Conservation (phyloP, 2,113 vertebrate species). For the Protomyctophum bolini region DNA sequence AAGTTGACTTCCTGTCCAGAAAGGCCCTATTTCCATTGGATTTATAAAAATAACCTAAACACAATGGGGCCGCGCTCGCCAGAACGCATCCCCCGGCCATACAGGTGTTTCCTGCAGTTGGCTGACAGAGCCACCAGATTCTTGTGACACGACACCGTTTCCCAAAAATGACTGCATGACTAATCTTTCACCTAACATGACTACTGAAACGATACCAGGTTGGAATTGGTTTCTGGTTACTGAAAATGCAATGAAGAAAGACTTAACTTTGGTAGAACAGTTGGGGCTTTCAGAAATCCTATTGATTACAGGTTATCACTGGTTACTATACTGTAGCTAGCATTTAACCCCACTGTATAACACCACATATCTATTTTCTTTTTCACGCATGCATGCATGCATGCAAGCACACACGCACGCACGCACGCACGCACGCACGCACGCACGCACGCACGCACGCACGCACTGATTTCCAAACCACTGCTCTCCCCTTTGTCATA, state of each 20-base stretch:
- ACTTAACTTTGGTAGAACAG: neutral
- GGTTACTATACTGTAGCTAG: no score
- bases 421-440: constrained; percentile 1
- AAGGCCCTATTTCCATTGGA: constrained; percentile 61
- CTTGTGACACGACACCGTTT: constrained; percentile 48
- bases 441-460: constrained; percentile 14
- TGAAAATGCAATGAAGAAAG: constrained; percentile 10
- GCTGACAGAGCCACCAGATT: constrained; percentile 52
- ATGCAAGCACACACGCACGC: neutral
- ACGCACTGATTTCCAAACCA: constrained; percentile 58
- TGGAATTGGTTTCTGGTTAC: constrained; percentile 23
- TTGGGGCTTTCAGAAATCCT: neutral
- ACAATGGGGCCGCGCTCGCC: constrained; percentile 61
- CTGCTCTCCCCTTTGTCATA: constrained; percentile 41
- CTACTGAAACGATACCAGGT: constrained; percentile 28
- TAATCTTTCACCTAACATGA: constrained; percentile 48
- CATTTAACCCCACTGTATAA: no score
- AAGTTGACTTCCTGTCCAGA: constrained; percentile 66
- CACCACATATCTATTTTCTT: no score
- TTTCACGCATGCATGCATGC: constrained; percentile 2
- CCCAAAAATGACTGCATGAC: constrained; percentile 47
- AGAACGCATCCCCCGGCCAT: constrained; percentile 12
- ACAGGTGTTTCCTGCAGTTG: constrained; percentile 76
- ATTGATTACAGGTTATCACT: neutral
- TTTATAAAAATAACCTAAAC: constrained; percentile 65